Evolutionary conservation across 1,140 invertebrate genomes (phyloP), one percentile per base, ranked within the genome.

Genomic region (Caenorhabditis elegans): DNA sequence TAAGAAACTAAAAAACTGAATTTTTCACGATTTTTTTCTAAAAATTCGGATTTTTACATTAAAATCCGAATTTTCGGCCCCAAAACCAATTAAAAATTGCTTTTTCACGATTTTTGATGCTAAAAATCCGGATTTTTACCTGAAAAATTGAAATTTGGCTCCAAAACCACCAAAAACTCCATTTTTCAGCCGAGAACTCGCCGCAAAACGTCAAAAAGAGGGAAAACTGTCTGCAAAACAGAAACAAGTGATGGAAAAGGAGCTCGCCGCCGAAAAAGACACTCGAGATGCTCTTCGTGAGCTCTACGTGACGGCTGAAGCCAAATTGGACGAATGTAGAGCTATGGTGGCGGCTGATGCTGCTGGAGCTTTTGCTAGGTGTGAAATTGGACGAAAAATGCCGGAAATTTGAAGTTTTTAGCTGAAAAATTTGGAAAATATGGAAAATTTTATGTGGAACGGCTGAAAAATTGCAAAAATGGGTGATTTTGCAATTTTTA

Each of bases 221-320:
- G 95, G 95, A 3, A 91, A 91, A 77, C 91, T 95, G 60, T 94
- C 94, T 0, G 93, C 94, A 15, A 98, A 98, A 90, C 97, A 99
- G 90, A 94, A 96, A 90, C 96, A 98, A 91, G 93, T 93, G 10
- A 92, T 98, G 17, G 95, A 94, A 88, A 92, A 93, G 26, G 95
- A 98, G 90, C 92, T 94, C 17, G 93, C 94, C 43, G 97, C 96
- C 86, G 97, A 98, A 90, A 78, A 78, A 48, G 84, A 84, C 22
- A 80, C 80, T 11, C 53, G 82, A 24, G 82, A 79, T n/a, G 76
- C 36, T 10, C 19, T 83, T 2, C n/a, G 49, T n/a, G 22, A 10
- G 15, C 43, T 83, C 0, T 83, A 47, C 24, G 22, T 55, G 19
- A 46, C 39, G 2, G 55, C 76, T 26, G 76, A 83, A 28, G 26